Evolutionary conservation across 1,140 invertebrate genomes (phyloP), one percentile per base, ranked within the genome.

Genomic region (Hermetia illucens): DNA sequence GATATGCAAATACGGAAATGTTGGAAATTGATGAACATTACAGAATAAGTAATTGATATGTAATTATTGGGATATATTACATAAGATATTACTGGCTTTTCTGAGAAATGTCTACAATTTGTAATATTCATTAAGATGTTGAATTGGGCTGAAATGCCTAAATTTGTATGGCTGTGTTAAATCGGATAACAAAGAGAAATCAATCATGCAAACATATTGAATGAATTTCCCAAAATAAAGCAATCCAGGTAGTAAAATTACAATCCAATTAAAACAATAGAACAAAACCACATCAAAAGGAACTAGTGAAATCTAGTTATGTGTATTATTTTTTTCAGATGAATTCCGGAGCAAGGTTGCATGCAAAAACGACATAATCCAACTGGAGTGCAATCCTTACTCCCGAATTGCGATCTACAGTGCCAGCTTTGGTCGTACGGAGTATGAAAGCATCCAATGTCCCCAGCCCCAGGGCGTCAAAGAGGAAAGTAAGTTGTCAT

Each of bases 301-400:
- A 12, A 34, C 43, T 44, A n/a, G n/a, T n/a, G 39, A 44, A 40
- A 38, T 41, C 21, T 36, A 31, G n/a, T 38, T 51, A 44, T 27
- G 36, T 9, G n/a, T 19, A n/a, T 61, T 48, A 45, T 47, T 53
- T 51, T 44, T 74, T 73, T 47, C 70, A 92, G 89, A 87, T 62
- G 83, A 89, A 58, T 93, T 92, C 59, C 71, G 81, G 22, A 91
- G 84, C 58, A 82, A 87, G 68, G 81, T 89, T 34, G 85, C 82
- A 15, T 94, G 90, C 59, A 83, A 92, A 58, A 86, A 88, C 51
- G 83, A 93, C 43, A 71, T 79, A 42, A 73, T 91, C 41, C 77
- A 83, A 60, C 69, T 89, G 51, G 72, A 75, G 48, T 88, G 85
- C 61, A 78, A 81, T 58, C 80, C 81, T 17, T 79, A 82, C 53